A percentile compares a stretch with the other conserved stretches of the same genome.
phyloP scores from a whole-genome alignment of 2,797 vertebrate genomes.

The Philypnodon macrostomus region DNA sequence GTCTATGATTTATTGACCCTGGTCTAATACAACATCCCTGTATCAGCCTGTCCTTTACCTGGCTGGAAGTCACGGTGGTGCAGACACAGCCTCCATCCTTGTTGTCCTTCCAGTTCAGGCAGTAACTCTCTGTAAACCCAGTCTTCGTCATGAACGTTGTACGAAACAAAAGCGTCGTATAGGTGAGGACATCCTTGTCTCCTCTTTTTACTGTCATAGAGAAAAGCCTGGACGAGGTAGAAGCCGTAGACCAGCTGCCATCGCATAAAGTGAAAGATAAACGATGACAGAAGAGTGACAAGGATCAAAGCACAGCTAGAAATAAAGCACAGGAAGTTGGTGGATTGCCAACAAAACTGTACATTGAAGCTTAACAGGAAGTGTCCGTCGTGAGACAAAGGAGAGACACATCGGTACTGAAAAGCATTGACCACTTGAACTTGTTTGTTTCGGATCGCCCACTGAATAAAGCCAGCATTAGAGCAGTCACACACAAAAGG shows the following conservation, averaged over 20 bases:
- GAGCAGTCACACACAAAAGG: not conserved
- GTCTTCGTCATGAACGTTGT: constrained; percentile 6
- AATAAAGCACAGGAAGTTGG: not conserved
- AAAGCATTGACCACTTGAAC: constrained; percentile 5
- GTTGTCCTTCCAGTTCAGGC: constrained; percentile 4
- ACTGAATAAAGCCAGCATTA: constrained; percentile 7
- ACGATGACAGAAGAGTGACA: not conserved
- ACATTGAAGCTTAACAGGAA: constrained; percentile 1
- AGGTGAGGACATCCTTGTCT: not conserved
- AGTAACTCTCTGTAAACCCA: constrained; percentile 4
- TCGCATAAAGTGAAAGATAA: constrained; percentile 4
- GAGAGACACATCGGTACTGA: constrained; percentile 3
- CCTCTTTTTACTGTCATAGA: constrained; percentile 4
- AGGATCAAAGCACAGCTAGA: not conserved
- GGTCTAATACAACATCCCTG: no score
- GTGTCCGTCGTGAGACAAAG: not conserved
- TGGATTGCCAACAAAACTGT: not conserved
- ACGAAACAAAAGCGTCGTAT: constrained; percentile 8
- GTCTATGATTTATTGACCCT: no score
- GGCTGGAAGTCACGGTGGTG: constrained; percentile 5
- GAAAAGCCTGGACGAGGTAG: constrained; percentile 7
- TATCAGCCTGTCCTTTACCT: constrained; percentile 2
- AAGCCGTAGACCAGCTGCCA: constrained; percentile 11
- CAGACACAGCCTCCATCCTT: constrained; percentile 6
- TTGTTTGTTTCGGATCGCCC: not conserved